Evolutionary conservation across 2,113 vertebrate species (phyloP), one percentile per base, ranked within the genome.

Genomic region (Ranitomeya variabilis): DNA sequence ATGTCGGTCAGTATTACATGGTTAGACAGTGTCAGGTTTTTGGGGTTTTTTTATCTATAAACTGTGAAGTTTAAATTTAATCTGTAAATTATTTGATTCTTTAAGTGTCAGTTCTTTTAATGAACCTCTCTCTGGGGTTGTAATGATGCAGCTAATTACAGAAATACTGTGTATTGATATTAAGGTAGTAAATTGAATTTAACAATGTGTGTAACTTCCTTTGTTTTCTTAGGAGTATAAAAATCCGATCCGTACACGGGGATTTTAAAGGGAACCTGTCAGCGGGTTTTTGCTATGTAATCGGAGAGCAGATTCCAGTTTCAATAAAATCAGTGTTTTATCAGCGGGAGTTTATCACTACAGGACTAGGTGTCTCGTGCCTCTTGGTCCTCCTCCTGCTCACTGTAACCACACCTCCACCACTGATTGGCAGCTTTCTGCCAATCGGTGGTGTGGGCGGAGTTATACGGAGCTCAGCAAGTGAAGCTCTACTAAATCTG

Each of bases 111-210:
- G 69, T 83, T 67, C 51, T 8, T n/a, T 23, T 54, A 67, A 66
- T 6, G 26, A 52, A 83, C 69, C 81, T 83, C 64, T 37, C 21
- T 31, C 18, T 66, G 80, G 45, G 81, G 55, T 59, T 67, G 51
- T 83, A 23, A 83, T 83, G 18, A 21, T 83, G 5, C 7, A 4
- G 8, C 18, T n/a, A 83, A 16, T 45, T 69, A 16, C 9, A 52
- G 37, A 67, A 83, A 83, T 83, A 83, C 81, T 83, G 10, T 83
- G 81, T 69, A 83, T 83, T 83, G 64, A 83, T 67, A 64, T 83
- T 83, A 67, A 83, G 19, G 14, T 51, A 66, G 31, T 83, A 66
- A 83, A 83, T 66, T 66, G 45, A 52, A 51, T 37, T 45, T 21
- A 45, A 83, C 18, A 82, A 62, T 64, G 57, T 21, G n/a, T 16